Evolutionary conservation across 2,797 vertebrate species (phyloP).

Genomic region (Labroides dimidiatus): DNA sequence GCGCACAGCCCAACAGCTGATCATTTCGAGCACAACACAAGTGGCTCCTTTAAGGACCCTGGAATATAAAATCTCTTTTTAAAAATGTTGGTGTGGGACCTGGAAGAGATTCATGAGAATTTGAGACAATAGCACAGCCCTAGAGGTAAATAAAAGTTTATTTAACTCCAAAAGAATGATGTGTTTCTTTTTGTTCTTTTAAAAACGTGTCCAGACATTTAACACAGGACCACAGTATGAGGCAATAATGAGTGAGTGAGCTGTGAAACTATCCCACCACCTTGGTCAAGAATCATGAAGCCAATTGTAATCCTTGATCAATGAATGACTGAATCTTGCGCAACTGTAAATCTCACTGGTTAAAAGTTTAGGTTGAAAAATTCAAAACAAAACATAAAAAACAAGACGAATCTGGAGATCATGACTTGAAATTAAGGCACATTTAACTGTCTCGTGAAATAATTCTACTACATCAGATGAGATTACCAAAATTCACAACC

Average conservation of each 20-base stretch:
- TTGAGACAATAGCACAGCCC: constrained; percentile 27
- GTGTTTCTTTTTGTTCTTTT: constrained; percentile 1
- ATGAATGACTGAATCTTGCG: no score
- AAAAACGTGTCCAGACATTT: constrained; percentile 42
- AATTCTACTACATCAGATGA: no score
- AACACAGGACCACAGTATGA: constrained; percentile 8
- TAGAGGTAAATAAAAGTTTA: constrained; percentile 26
- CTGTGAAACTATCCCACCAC: background rate
- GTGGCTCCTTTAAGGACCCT: constrained; percentile 1
- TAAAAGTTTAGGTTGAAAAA: no score
- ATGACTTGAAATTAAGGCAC: no score
- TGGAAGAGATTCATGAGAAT: background rate
- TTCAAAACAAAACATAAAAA: no score
- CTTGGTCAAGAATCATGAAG: no score
- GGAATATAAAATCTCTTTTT: background rate
- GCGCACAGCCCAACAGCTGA: constrained; percentile 72
- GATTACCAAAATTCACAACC: no score
- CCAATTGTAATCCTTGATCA: no score
- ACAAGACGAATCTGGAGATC: no score
- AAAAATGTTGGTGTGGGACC: constrained; percentile 5
- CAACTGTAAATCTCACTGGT: no score
- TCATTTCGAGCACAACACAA: constrained; percentile 43
- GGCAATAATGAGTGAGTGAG: background rate
- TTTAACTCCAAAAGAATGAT: constrained; percentile 19
- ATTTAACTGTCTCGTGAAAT: no score